Conservation (phyloP, 2,797 vertebrate genomes). For the Etheostoma nigrum region DNA sequence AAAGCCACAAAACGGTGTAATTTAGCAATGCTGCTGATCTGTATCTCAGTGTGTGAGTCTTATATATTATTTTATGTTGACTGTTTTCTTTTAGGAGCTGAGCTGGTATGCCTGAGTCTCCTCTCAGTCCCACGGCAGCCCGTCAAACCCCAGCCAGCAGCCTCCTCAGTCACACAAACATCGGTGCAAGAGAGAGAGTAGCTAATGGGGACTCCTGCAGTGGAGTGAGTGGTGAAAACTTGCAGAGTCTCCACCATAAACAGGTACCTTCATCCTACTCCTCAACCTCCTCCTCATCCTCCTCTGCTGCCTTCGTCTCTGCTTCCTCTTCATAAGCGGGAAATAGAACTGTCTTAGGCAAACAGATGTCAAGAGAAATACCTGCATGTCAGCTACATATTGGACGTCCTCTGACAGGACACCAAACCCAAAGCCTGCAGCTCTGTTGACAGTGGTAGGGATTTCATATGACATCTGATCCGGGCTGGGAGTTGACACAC, state of each 20-base stretch:
- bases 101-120: constrained; percentile 77
- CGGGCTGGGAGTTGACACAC: constrained; percentile 91
- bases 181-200: constrained; percentile 38
- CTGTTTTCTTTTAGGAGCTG: constrained; percentile 44
- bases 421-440: constrained; percentile 58
- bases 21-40: constrained; percentile 18
- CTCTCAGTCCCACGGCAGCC: constrained; percentile 69
- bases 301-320: constrained; percentile 7
- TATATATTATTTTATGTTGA: constrained; percentile 26
- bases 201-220: constrained; percentile 74
- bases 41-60: background rate
- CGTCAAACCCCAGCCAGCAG: constrained; percentile 74
- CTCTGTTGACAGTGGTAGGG: constrained; percentile 93
- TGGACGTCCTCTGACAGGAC: constrained; percentile 63
- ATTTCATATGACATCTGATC: constrained; percentile 94
- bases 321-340: constrained; percentile 42
- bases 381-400: constrained; percentile 35
- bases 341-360: constrained; percentile 52
- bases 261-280: constrained; percentile 65
- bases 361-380: constrained; percentile 57
- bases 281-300: constrained; percentile 22
- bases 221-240: constrained; percentile 60
- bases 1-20: background rate
- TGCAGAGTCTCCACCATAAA: constrained; percentile 70
- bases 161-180: constrained; percentile 70